Evolutionary conservation across 2,113 vertebrate species (phyloP).

Genomic region (Crypturellus undulatus): DNA sequence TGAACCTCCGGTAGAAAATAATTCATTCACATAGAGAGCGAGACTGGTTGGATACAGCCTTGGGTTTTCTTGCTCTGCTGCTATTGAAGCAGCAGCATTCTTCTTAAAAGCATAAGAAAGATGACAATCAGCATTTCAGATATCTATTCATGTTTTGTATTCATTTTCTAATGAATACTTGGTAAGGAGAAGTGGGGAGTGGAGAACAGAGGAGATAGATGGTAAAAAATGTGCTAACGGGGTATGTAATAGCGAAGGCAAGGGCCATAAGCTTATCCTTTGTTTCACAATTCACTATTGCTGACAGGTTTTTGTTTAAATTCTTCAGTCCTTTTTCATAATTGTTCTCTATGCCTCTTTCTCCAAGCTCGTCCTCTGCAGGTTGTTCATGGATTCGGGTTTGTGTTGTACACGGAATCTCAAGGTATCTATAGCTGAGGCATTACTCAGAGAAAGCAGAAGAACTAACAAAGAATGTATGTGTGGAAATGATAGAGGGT

Average conservation of each 20-base stretch:
- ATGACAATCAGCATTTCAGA: not conserved
- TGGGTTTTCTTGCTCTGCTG: not conserved
- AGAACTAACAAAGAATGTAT: not conserved
- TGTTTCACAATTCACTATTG: not conserved
- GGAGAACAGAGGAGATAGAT: not conserved
- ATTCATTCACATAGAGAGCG: not conserved
- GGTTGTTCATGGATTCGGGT: not conserved
- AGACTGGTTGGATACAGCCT: not conserved
- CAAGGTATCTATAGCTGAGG: not conserved
- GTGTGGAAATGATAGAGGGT: not conserved
- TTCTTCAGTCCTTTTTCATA: not conserved
- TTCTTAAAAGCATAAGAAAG: not conserved
- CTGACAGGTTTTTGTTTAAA: not conserved
- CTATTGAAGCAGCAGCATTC: not conserved
- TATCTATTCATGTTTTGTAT: no score
- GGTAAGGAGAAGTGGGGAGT: not conserved
- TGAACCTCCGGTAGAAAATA: not conserved
- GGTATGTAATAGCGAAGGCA: not conserved
- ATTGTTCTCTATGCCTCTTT: not conserved
- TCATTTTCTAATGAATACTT: not conserved
- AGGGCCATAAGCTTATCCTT: not conserved
- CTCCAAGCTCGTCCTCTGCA: not conserved
- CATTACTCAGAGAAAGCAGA: not conserved
- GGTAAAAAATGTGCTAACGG: not conserved
- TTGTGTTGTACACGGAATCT: not conserved